Base-by-base conservation (phyloP, 2,113 vertebrate genomes). In the Arvicanthis niloticus region DNA sequence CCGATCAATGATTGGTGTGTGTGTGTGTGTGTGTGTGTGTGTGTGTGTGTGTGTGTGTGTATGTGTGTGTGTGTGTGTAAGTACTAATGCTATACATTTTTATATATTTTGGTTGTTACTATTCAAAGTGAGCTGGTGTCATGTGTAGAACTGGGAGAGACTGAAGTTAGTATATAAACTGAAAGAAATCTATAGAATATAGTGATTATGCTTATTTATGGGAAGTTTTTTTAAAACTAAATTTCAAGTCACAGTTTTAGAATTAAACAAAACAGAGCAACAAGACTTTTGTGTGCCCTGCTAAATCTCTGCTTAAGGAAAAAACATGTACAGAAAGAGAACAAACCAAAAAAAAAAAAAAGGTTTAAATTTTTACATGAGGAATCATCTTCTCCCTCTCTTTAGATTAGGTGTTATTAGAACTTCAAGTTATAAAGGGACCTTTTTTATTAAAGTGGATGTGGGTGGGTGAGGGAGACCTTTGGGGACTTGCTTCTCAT, bases 201-300 rank as follows among this genome's bases (percentile, higher is more conserved):
- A 53, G 31, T 67, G 96, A 97, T 97, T 91, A 70, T 96, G 89
- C 86, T 97, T 92, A 95, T 96, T 97, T 97, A 40, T 82, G 92
- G 90, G 94, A 97, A 97, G 95, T 34, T 93, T 91, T 16, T 78
- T 97, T 75, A 96, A 98, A 97, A 95, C 68, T 97, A 96, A 97
- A 88, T 94, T 98, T 98, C 97, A 98, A 98, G 92, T 81, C 97
- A 96, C 97, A 96, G 90, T 80, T 98, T 98, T 96, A 78, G 73
- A 75, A 68, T 68, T 68, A 68, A 75, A 34, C 73, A 93, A 88
- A 94, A 56, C 7, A n/a, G 0, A 19, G 26, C 42, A 93, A 90
- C 90, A 75, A 45, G 78, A 51, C 60, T 96, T 70, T 97, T 88
- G 95, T 97, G 70, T 96, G 31, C 45, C 17, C 96, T 92, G 42